Base-by-base conservation (phyloP, 2,113 vertebrate genomes). In the Athene cunicularia region DNA sequence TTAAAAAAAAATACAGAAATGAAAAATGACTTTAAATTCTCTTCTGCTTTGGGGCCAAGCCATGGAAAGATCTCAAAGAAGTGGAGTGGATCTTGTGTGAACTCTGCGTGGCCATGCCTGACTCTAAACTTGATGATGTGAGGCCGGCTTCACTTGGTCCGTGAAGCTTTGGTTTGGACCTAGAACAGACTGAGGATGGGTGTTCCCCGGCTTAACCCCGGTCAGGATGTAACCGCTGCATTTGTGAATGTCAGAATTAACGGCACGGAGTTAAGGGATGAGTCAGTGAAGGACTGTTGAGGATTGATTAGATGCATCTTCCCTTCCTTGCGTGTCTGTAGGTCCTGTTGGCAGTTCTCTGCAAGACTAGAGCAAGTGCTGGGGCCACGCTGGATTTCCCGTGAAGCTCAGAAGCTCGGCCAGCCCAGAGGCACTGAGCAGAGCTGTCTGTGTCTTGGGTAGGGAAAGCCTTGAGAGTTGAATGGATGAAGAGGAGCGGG, bases 261-360 rank as follows among this genome's bases (percentile, higher is more conserved):
- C 21, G 26, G 24, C 15, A 37, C 13, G 17, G 43, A 39, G 45
- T 5, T 24, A 8, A 45, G 56, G 60, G 22, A 17, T 43, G 72
- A 64, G 7, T 30, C 27, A 4, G 55, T 6, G 64, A 68, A 62
- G 53, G 59, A 14, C 55, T 12, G 10, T 4, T 26, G 30, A 43
- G 27, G 80, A 27, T 27, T 0, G 1, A 8, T 32, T 24, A 12
- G n/a, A 4, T 18, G 58, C 17, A 73, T 4, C 26, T 72, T 59
- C 15, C 18, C 16, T 76, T 35, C 39, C 27, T 5, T 0, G 0
- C 20, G 45, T 84, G n/a, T 55, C 41, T 75, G 24, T n/a, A 26
- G 32, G 8, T 32, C 41, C 37, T 41, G 5, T 19, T 58, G 49
- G 47, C 17, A n/a, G 28, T 5, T 66, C 23, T 8, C 30, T 43